Base-by-base conservation (phyloP, 30 jellyfish, hydroid and myxozoan species). In the Aurelia aurita complex sp. Pacific region DNA sequence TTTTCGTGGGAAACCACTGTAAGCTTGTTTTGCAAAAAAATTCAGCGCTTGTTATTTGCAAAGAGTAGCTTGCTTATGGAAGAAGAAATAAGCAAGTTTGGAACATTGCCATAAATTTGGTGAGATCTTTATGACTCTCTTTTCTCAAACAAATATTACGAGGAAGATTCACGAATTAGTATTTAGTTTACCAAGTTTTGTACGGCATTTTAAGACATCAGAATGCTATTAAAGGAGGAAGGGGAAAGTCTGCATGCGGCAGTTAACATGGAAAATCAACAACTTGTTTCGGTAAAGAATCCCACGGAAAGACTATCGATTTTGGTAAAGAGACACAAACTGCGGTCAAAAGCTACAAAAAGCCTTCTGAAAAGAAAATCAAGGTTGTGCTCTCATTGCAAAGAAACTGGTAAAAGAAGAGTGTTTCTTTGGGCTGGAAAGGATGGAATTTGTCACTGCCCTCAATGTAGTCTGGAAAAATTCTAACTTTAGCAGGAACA, bases 1-100 rank as follows among this genome's bases (percentile, higher is more conserved):
- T 82, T 1, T 81, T 81, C 65, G 89, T 81, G 13, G 90, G 90
- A 52, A 81, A 81, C 52, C 90, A 81, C 36, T 82, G 89, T 65
- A 82, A 82, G 60, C 17, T 82, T 80, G 0, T 65, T 80, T 35
- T n/a, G 77, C 13, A 0, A 23, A 23, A 15, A 65, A 52, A 34
- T 81, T 35, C 75, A 51, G 8, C 29, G 11, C 13, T 76, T 46
- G 46, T 12, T 67, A 13, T 81, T 81, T 67, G 5, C 29, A 15
- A 81, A 81, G 60, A 51, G 73, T 52, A 70, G 92, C 71, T 71
- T 83, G 17, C 51, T 83, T 6, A 83, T 83, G 29, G 83, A 69
- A 43, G 55, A 10, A 18, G 92, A 83, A 83, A 73, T 83, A 14
- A 64, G n/a, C 36, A 32, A 64, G 63, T 54, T 32, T 70, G 8